Evolutionary conservation across 2,113 vertebrate species (phyloP).

Genomic region (Odocoileus virginianus): DNA sequence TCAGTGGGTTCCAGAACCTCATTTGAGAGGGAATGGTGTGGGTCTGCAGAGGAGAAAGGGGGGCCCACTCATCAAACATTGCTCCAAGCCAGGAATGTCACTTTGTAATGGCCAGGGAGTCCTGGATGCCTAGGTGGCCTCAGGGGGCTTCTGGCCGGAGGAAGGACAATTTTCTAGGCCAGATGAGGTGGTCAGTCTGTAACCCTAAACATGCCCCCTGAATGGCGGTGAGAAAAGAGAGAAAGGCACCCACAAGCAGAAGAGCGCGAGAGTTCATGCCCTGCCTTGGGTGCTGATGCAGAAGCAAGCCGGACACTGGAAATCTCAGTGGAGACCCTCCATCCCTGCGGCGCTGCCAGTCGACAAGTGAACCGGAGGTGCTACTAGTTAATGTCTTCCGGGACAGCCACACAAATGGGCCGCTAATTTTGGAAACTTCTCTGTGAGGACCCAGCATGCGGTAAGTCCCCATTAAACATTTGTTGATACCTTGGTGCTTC

Average conservation of each 20-base stretch:
- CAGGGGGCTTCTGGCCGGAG: background rate
- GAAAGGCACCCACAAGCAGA: background rate
- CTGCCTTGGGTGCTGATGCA: background rate
- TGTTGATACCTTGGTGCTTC: background rate
- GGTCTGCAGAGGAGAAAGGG: background rate
- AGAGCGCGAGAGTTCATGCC: accelerated
- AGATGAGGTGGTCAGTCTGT: background rate
- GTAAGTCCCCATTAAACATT: background rate
- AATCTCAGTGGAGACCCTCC: background rate
- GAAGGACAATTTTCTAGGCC: background rate
- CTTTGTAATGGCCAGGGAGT: background rate
- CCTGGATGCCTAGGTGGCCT: background rate
- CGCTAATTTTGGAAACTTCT: background rate
- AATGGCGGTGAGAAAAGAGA: background rate
- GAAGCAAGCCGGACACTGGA: background rate
- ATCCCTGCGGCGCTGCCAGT: background rate
- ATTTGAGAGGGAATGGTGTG: background rate
- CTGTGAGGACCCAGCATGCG: background rate
- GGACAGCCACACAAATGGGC: background rate
- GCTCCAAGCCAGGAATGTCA: background rate
- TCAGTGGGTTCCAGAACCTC: background rate
- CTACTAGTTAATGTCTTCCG: background rate
- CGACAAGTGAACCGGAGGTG: accelerated
- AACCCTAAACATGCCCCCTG: background rate
- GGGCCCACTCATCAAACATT: background rate